Percentiles rank a stretch among this genome's conserved stretches.
phyloP scores from a whole-genome alignment of 2,888 invertebrate genomes.

The Girardia tigrina region DNA sequence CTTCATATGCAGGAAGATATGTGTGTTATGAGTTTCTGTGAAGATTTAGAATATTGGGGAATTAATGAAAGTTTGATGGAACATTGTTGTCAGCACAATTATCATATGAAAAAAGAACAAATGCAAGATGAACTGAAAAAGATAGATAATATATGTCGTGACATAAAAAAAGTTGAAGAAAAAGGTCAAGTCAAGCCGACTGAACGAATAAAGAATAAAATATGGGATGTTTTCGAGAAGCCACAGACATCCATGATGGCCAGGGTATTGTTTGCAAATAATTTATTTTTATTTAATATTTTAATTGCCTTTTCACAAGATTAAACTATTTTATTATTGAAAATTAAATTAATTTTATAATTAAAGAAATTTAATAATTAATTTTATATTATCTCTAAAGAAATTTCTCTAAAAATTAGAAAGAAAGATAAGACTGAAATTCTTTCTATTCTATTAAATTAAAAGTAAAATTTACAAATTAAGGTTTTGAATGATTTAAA shows the following conservation, averaged over 20 bases:
- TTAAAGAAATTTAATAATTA: too few relatives aligned
- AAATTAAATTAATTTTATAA: too few relatives aligned
- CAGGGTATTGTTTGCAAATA: too few relatives aligned
- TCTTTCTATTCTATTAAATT: too few relatives aligned
- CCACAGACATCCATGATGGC: slow-evolving; percentile 38
- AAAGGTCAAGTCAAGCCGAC: neutral
- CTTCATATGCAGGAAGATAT: slow-evolving; percentile 78
- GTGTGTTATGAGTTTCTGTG: slow-evolving; percentile 34
- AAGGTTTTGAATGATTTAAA: too few relatives aligned
- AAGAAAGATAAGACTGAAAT: too few relatives aligned
- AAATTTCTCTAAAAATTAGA: too few relatives aligned
- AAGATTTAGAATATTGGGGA: slow-evolving; percentile 36
- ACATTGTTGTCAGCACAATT: slow-evolving; percentile 35
- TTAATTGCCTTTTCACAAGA: too few relatives aligned
- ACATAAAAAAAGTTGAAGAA: slow-evolving; percentile 25
- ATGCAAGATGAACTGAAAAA: slow-evolving; percentile 36
- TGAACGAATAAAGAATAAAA: slow-evolving; percentile 32
- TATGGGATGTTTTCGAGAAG: slow-evolving; percentile 38
- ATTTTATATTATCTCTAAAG: too few relatives aligned
- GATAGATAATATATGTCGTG: slow-evolving; percentile 25
- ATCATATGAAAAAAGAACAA: slow-evolving; percentile 34
- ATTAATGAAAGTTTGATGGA: slow-evolving; percentile 35
- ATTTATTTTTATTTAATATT: too few relatives aligned
- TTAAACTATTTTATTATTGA: too few relatives aligned
- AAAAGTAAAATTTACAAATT: too few relatives aligned